These are phyloP conservation scores for Deroplatys truncata DNA, from an alignment of 2,888 invertebrate species.

Conservation along the genomic window DNA sequence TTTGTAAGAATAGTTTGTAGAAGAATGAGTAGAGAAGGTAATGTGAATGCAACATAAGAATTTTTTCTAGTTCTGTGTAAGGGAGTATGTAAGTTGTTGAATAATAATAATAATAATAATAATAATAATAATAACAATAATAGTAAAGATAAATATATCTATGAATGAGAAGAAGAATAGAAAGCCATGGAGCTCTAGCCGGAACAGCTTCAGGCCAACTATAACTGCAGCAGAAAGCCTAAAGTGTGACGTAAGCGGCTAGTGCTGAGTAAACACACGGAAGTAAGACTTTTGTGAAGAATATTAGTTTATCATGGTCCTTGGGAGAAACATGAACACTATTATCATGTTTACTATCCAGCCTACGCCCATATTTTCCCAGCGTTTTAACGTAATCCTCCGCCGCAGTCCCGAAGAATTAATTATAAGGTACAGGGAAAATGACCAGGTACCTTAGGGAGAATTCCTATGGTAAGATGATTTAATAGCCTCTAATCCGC, in stretches of 20 bases:
- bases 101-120: too few relatives aligned
- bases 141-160: too few relatives aligned
- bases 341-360: neutral
- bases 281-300: neutral
- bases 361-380: neutral
- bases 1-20: too few relatives aligned
- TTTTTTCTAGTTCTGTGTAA: too few relatives aligned
- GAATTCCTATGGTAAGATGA: neutral
- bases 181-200: too few relatives aligned
- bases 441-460: neutral
- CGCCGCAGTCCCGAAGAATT: neutral
- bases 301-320: neutral
- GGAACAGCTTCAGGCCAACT: neutral
- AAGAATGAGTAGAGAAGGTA: too few relatives aligned
- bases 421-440: neutral
- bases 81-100: fast-evolving
- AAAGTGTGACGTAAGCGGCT: neutral
- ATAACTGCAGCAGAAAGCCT: neutral
- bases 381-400: neutral
- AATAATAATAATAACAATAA: too few relatives aligned
- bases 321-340: neutral
- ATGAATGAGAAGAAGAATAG: too few relatives aligned
- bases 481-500: neutral
- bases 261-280: neutral
- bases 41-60: too few relatives aligned